phyloP scores from a whole-genome alignment of 2,113 vertebrate species.

The Channa maculata region DNA sequence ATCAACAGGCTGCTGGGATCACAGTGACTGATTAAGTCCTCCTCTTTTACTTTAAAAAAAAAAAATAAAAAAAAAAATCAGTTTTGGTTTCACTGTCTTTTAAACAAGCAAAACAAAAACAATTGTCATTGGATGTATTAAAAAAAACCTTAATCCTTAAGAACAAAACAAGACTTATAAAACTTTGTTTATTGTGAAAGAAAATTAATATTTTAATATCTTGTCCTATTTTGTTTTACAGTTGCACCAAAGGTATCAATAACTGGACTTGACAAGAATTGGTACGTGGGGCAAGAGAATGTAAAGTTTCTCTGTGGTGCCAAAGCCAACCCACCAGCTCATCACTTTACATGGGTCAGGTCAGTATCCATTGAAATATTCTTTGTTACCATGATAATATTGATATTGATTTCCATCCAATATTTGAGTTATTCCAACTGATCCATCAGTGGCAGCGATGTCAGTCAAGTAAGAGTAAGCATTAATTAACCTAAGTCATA shows the following conservation, averaged over 20 bases:
- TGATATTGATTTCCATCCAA: no score
- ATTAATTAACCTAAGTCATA: no score
- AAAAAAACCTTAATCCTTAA: not conserved
- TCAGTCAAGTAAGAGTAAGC: no score
- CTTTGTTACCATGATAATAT: no score
- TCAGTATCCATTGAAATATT: conserved; percentile 67
- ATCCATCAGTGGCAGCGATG: no score
- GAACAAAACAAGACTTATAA: no score
- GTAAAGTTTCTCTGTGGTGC: conserved; percentile 92
- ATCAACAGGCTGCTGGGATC: conserved; percentile 51
- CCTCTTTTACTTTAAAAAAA: conserved; percentile 26
- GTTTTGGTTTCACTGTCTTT: not conserved
- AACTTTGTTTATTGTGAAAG: no score
- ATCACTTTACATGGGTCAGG: conserved; percentile 91
- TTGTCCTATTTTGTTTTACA: conserved; percentile 70
- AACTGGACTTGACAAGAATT: conserved; percentile 87
- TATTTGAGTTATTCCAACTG: no score
- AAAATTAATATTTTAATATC: not conserved
- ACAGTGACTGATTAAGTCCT: conserved; percentile 43
- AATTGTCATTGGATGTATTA: not conserved
- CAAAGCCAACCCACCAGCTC: conserved; percentile 92
- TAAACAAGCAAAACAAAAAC: not conserved
- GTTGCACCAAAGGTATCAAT: conserved; percentile 92
- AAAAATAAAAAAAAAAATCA: conserved; percentile 8
- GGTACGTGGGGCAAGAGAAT: conserved; percentile 92